Base-by-base conservation (phyloP, 2,888 invertebrate species). In the Geotrupes spiniger region DNA sequence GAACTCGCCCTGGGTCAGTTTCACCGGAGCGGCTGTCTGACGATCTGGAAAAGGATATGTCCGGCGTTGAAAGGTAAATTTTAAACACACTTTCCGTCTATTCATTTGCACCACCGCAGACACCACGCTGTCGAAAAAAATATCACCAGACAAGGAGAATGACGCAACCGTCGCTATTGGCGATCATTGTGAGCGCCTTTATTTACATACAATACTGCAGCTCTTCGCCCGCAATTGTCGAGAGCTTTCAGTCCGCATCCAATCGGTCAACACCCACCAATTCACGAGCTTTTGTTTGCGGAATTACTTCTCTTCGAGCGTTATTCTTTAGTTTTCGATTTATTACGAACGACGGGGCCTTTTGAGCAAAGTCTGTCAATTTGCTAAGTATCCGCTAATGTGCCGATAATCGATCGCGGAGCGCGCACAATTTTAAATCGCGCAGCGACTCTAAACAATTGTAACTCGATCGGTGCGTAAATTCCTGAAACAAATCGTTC, bases 1-100 rank as follows among this genome's bases (percentile, higher is more conserved):
- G 95, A 95, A 75, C 75, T 96, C 66, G 93, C 94, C 0, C 75
- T 96, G 55, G 96, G 96, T 6, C 96, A 96, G 75, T 96, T 89
- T 76, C 93, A 95, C 69, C 82, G 91, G 55, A 87, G 89, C 66
- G 96, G 96, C 40, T 93, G 93, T 62, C 82, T 96, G 53, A 91
- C 92, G 37, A 86, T 95, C 52, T 95, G 95, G 95, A 89, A 88
- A 65, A 81, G 89, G 59, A 90, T 95, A 62, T 94, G 94, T 73
- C 95, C 96, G 0, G 89, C 94, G 49, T 80, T 93, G 51, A 92
- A 92, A 83, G 94, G 93, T 88, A 72, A 75, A 71, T 33, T 33
- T 14, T 6, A 3, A 21, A n/a, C n/a, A n/a, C n/a, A n/a, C n/a
- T n/a, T n/a, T n/a, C n/a, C n/a, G n/a, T n/a, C n/a, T n/a, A n/a